phyloP scores from a whole-genome alignment of 2,113 vertebrate species.

The Grus americana region DNA sequence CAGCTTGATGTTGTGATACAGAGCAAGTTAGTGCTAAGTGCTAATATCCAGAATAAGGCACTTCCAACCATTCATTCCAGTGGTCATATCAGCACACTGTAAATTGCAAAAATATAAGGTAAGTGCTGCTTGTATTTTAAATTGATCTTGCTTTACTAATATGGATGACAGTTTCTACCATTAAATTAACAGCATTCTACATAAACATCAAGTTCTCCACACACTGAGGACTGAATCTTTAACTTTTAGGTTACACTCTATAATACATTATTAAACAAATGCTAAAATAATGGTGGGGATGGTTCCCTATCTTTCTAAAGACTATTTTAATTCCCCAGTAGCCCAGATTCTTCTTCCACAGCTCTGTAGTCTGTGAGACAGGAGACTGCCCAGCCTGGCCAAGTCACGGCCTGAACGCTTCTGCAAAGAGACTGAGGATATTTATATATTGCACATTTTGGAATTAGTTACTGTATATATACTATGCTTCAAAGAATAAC shows the following conservation, averaged over 20 bases:
- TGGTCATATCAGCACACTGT: background rate
- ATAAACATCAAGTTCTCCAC: background rate
- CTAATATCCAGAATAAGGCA: background rate
- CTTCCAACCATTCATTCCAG: background rate
- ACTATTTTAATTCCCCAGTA: background rate
- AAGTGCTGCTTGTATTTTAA: background rate
- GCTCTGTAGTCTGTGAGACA: background rate
- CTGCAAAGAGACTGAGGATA: background rate
- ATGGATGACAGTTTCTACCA: background rate
- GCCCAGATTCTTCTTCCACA: background rate
- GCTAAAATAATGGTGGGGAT: background rate
- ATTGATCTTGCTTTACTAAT: background rate
- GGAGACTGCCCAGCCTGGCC: accelerated
- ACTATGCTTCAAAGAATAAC: background rate
- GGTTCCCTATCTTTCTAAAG: background rate
- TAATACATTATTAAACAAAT: background rate
- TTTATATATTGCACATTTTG: background rate
- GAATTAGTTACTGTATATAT: background rate
- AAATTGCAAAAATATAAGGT: background rate
- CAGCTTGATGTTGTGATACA: background rate
- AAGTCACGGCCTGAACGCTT: background rate
- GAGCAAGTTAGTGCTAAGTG: background rate
- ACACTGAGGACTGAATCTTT: background rate
- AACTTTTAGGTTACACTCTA: background rate
- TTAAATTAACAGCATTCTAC: background rate